phyloP scores from a whole-genome alignment of 2,888 invertebrate species.

The Aspidiotus rigidus region DNA sequence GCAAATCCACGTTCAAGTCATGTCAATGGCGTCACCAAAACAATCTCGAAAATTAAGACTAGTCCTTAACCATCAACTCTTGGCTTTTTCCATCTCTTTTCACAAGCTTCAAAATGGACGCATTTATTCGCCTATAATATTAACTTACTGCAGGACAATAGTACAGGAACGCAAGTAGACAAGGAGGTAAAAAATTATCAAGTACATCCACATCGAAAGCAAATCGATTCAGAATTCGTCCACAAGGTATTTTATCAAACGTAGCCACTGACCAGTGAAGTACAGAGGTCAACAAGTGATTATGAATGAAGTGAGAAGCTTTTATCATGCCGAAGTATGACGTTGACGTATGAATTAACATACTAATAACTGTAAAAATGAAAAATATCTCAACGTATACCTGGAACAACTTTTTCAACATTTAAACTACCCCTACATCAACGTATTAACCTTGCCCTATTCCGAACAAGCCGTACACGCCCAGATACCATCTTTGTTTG shows the following conservation, averaged over 20 bases:
- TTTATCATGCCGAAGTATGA: constrained; percentile 57
- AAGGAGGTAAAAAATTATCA: constrained; percentile 47
- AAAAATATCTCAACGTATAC: not conserved
- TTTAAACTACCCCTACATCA: too few relatives aligned
- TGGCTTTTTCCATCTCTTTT: too few relatives aligned
- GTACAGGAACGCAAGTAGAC: constrained; percentile 33
- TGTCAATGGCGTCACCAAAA: too few relatives aligned
- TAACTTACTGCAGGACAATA: not conserved
- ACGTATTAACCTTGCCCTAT: constrained; percentile 65
- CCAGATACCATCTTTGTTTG: constrained; percentile 68
- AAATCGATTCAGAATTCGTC: constrained; percentile 60
- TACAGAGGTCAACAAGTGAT: constrained; percentile 50
- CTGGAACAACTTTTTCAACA: too few relatives aligned
- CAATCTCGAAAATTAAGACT: too few relatives aligned
- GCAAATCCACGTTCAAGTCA: too few relatives aligned
- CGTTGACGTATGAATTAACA: constrained; percentile 57
- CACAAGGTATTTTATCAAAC: constrained; percentile 69
- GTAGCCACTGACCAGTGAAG: constrained; percentile 61
- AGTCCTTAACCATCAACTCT: too few relatives aligned
- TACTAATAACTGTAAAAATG: constrained; percentile 52
- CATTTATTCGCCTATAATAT: too few relatives aligned
- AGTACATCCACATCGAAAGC: constrained; percentile 51
- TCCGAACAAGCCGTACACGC: constrained; percentile 83
- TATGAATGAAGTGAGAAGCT: constrained; percentile 54
- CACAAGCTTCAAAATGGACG: too few relatives aligned